A percentile compares a stretch with the other conserved stretches of the same genome.
Evolutionary conservation across 2,888 invertebrate genomes (phyloP).

Genomic region (Pteria penguin): DNA sequence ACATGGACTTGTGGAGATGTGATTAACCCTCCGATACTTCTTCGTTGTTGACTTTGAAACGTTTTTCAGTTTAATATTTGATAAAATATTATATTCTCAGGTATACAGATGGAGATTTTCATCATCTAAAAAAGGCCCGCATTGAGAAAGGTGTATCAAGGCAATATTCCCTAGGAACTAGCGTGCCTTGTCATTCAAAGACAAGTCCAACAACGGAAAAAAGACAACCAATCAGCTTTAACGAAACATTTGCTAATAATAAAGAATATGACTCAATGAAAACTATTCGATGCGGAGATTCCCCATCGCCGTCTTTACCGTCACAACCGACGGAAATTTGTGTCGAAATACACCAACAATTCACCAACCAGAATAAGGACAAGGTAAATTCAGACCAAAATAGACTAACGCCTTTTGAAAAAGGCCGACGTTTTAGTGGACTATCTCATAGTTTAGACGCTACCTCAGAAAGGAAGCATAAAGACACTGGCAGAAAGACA

Average conservation of each 20-base stretch:
- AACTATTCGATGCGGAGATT: conserved; percentile 31
- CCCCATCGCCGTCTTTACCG: conserved; percentile 47
- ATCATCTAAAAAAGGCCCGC: conserved; percentile 70
- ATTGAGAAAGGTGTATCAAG: conserved; percentile 63
- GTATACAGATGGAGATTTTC: conserved; percentile 76
- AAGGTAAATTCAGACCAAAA: conserved; percentile 14
- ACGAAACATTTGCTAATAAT: not conserved
- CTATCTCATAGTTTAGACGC: conserved; percentile 62
- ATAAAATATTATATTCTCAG: conserved; percentile 44
- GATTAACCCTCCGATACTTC: too few relatives aligned
- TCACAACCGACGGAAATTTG: conserved; percentile 49
- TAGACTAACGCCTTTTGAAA: conserved; percentile 5
- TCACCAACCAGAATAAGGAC: too few relatives aligned
- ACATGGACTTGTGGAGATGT: not conserved
- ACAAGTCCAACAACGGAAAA: not conserved
- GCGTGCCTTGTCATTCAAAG: conserved; percentile 5
- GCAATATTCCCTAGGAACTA: conserved; percentile 68
- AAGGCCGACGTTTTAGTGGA: conserved; percentile 10
- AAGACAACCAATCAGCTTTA: not conserved
- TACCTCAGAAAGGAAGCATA: not conserved
- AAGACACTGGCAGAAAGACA: conserved; percentile 57
- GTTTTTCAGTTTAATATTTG: not conserved
- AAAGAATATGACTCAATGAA: not conserved
- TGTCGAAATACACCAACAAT: conserved; percentile 54
- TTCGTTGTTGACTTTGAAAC: too few relatives aligned